phyloP scores from a whole-genome alignment of 1,140 invertebrate species.

The Eufriesea mexicana region DNA sequence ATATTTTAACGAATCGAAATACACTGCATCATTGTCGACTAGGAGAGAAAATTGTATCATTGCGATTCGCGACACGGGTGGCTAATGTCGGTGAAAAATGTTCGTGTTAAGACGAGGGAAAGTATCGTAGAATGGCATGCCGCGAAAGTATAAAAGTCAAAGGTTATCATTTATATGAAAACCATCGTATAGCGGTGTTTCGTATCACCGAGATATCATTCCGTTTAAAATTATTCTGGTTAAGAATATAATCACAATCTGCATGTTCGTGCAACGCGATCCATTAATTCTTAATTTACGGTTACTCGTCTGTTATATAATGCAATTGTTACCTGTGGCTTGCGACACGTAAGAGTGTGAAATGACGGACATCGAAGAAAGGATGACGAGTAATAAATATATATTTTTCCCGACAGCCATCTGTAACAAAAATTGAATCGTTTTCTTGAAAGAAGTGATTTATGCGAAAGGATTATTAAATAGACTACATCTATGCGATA shows the following conservation, averaged over 20 bases:
- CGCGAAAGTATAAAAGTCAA: background rate
- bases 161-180: background rate
- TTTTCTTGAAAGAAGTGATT: background rate
- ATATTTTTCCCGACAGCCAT: constrained; percentile 75
- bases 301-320: background rate
- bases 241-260: background rate
- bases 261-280: background rate
- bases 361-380: constrained; percentile 71
- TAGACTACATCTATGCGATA: background rate
- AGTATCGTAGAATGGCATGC: too few relatives aligned
- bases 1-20: background rate
- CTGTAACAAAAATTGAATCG: constrained; percentile 61
- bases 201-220: background rate
- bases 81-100: too few relatives aligned
- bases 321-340: constrained; percentile 66
- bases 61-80: too few relatives aligned
- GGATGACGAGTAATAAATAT: constrained; percentile 74
- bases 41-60: background rate
- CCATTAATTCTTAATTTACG: background rate
- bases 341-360: constrained; percentile 61
- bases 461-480: background rate
- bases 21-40: background rate
- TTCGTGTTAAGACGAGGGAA: too few relatives aligned
- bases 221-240: background rate
- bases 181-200: too few relatives aligned